phyloP scores from a whole-genome alignment of 1,140 invertebrate genomes.

The Cephus cinctus region DNA sequence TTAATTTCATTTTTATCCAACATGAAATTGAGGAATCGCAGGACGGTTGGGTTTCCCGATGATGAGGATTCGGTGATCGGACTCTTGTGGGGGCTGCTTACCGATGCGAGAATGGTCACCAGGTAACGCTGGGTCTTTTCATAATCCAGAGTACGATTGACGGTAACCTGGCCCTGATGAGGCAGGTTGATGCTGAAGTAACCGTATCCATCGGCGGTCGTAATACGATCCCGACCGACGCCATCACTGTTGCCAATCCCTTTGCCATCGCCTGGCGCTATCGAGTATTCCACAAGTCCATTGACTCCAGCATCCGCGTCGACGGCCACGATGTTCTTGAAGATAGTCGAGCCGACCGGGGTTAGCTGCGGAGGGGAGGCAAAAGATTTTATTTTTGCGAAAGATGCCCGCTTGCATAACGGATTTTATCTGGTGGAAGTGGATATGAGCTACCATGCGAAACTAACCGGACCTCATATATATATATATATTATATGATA shows the following conservation, averaged over 20 bases:
- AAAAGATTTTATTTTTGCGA: no score
- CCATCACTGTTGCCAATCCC: conserved; percentile 62
- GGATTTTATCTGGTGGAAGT: no score
- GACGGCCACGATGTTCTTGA: conserved; percentile 77
- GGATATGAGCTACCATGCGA: no score
- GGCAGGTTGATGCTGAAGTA: conserved; percentile 84
- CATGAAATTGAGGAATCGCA: no score
- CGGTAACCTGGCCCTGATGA: conserved; percentile 85
- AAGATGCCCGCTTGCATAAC: no score
- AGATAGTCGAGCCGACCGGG: conserved; percentile 83
- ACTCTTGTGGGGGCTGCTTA: conserved; percentile 60
- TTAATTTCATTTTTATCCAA: no score
- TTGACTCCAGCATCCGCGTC: conserved; percentile 87
- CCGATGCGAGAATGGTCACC: conserved; percentile 84
- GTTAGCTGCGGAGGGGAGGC: conserved; percentile 80
- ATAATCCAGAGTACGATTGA: conserved; percentile 86
- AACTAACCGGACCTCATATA: no score
- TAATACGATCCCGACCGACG: conserved; percentile 57
- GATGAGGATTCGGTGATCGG: background rate
- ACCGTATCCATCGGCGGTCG: conserved; percentile 76
- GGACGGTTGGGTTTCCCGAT: no score
- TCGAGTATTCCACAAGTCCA: conserved; percentile 79
- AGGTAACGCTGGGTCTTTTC: conserved; percentile 87
- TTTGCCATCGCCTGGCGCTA: conserved; percentile 57
- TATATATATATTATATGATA: no score